Percentiles rank a stretch among this genome's conserved stretches.
Conservation (phyloP, 37 sponge, comb jelly and placozoan species). For the Aphrocallistes beatrix region DNA sequence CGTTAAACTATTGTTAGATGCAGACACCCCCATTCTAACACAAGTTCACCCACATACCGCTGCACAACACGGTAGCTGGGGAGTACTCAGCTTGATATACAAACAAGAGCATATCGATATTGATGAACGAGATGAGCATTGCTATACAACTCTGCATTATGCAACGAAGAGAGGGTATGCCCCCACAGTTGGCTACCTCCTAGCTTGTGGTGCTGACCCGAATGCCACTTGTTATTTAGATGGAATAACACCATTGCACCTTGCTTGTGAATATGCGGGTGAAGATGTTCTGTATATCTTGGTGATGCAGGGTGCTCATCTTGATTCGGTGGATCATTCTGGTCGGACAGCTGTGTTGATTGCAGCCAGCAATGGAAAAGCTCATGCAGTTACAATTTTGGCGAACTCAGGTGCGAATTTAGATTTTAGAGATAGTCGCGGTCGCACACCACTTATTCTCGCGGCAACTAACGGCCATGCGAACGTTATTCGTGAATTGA, state of each 20-base stretch:
- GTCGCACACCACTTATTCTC: neutral
- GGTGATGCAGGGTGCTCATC: neutral
- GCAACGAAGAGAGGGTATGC: constrained; percentile 22
- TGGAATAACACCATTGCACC: neutral
- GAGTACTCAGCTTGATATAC: neutral
- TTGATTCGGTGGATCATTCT: neutral
- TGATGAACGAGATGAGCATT: constrained; percentile 14
- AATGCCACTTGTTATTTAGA: neutral
- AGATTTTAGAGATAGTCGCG: neutral
- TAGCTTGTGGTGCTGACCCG: constrained; percentile 26
- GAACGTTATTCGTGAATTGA: neutral
- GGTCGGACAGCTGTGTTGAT: neutral
- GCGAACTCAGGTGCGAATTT: neutral
- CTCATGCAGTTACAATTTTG: neutral
- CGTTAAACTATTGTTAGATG: neutral
- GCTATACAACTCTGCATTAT: constrained; percentile 25
- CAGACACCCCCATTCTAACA: neutral
- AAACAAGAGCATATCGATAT: neutral
- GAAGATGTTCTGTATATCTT: neutral
- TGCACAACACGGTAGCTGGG: neutral
- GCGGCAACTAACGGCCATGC: constrained; percentile 6
- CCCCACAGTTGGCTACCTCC: constrained; percentile 17
- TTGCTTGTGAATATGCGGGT: neutral
- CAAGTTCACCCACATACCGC: neutral
- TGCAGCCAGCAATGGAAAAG: neutral